Conservation (phyloP, 2,113 vertebrate genomes). For the Paramisgurnus dabryanus region DNA sequence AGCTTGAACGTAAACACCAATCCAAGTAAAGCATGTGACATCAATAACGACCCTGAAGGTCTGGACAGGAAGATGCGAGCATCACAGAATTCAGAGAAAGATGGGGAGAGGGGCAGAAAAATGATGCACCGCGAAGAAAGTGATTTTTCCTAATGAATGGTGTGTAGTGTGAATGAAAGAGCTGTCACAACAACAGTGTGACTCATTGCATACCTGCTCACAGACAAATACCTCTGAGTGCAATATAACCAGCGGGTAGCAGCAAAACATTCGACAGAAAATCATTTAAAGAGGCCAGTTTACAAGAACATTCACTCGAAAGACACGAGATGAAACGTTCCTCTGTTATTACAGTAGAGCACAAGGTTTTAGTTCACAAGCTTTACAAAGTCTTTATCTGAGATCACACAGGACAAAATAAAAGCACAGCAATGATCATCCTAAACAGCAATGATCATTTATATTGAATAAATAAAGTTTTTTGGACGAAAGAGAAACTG, state of each 20-base stretch:
- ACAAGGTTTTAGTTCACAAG: too few relatives aligned
- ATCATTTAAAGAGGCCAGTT: constrained; percentile 10
- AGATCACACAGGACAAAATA: too few relatives aligned
- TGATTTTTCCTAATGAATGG: constrained; percentile 6
- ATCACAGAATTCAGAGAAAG: neutral
- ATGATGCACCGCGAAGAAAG: neutral
- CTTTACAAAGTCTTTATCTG: too few relatives aligned
- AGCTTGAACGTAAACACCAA: neutral
- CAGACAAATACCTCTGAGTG: neutral
- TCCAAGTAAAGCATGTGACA: neutral
- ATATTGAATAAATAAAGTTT: too few relatives aligned
- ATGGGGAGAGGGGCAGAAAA: neutral
- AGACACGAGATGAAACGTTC: neutral
- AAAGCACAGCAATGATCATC: too few relatives aligned
- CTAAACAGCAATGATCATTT: too few relatives aligned
- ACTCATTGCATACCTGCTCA: constrained; percentile 1
- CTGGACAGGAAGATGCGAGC: neutral
- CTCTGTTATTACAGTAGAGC: too few relatives aligned
- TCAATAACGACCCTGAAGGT: neutral
- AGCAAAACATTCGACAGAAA: neutral
- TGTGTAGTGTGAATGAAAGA: constrained; percentile 31
- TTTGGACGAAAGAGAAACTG: too few relatives aligned
- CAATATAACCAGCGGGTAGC: neutral
- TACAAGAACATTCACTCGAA: neutral
- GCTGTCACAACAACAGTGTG: constrained; percentile 9